Evolutionary conservation across 2,888 invertebrate genomes (phyloP), one percentile per base, ranked within the genome.

Genomic region (Tridacna crocea): DNA sequence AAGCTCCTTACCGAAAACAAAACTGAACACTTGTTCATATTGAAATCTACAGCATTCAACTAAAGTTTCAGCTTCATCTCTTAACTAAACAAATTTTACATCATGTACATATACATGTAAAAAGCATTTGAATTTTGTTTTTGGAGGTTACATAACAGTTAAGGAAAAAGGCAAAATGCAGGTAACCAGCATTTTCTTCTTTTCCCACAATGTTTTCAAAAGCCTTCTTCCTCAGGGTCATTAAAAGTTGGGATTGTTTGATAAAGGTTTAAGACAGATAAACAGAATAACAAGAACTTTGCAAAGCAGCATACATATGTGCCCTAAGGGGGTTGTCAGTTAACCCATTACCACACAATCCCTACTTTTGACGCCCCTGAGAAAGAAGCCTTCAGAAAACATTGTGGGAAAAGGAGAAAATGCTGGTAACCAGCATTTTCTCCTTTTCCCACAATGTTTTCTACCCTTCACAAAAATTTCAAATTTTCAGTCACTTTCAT

Each of bases 161-260:
- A n/a, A 47, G 24, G 26, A 19, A 61, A 24, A 61, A 22, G 22
- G 12, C 8, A 61, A 61, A 61, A 13, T 61, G 61, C 61, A 8
- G 13, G 24, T 61, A 8, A 61, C 48, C n/a, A 68, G 46, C 48
- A 47, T 47, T 47, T 68, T 68, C 68, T 68, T 48, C 46, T 36
- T 68, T 68, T 47, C 17, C n/a, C 22, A 68, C 68, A 68, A 68
- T 68, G 3, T 68, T 68, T 68, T 68, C 68, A n/a, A n/a, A n/a
- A n/a, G n/a, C n/a, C n/a, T n/a, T n/a, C n/a, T n/a, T n/a, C n/a
- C n/a, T n/a, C n/a, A n/a, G n/a, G n/a, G n/a, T n/a, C n/a, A n/a
- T n/a, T n/a, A n/a, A n/a, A n/a, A n/a, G n/a, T n/a, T n/a, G n/a
- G n/a, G n/a, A n/a, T n/a, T n/a, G n/a, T n/a, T n/a, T n/a, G n/a